Evolutionary conservation across 2,113 vertebrate genomes (phyloP).

Genomic region (Odocoileus virginianus): DNA sequence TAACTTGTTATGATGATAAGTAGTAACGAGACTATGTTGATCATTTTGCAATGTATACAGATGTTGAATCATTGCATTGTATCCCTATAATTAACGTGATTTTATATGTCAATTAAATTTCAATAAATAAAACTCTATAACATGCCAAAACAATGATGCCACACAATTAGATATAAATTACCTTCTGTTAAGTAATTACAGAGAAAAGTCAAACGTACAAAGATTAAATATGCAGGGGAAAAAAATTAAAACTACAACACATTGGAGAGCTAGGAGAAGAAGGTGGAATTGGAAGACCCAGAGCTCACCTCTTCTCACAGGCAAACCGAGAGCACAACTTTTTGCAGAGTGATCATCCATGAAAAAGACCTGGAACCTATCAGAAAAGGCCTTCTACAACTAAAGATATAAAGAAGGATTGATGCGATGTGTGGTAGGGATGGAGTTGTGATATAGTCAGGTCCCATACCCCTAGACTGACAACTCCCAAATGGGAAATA

Average conservation of each 20-base stretch:
- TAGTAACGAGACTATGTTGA: neutral
- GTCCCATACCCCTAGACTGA: neutral
- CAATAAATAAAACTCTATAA: neutral
- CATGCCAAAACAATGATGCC: neutral
- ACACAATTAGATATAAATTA: neutral
- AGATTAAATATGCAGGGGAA: neutral
- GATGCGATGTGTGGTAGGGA: neutral
- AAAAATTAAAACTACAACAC: neutral
- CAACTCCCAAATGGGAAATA: neutral
- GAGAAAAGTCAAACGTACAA: neutral
- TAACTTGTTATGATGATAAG: neutral
- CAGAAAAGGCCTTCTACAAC: neutral
- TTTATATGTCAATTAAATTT: neutral
- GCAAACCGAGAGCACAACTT: neutral
- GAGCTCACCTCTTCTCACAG: neutral
- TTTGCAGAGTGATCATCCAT: neutral
- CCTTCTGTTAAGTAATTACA: neutral
- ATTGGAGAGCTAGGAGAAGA: neutral
- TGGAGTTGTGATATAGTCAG: neutral
- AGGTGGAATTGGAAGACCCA: neutral
- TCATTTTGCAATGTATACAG: neutral
- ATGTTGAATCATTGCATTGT: neutral
- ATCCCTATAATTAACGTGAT: neutral
- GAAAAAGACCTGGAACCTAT: neutral
- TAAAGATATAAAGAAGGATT: neutral